A percentile compares a stretch with the other conserved stretches of the same genome.
Evolutionary conservation across 2,888 invertebrate species (phyloP).

Genomic region (Eupithecia exiguata): DNA sequence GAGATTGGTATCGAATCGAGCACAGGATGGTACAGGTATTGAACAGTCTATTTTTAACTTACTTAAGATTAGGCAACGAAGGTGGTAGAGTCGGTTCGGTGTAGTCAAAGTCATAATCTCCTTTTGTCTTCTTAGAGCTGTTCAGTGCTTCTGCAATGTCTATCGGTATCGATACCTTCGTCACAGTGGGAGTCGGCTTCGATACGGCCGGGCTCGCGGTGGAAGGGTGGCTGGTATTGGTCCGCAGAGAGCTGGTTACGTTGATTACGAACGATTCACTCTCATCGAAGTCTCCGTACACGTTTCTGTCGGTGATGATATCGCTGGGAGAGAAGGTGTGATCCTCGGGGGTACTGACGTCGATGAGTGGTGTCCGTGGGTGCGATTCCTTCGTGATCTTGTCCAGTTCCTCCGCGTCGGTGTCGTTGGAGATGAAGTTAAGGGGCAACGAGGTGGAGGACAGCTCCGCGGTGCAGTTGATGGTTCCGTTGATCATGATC

Average conservation of each 20-base stretch:
- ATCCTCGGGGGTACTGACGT: conserved; percentile 58
- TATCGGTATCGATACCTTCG: conserved; percentile 64
- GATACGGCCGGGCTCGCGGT: conserved; percentile 45
- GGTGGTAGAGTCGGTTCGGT: conserved; percentile 89
- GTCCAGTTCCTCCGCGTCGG: conserved; percentile 58
- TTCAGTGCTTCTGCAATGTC: conserved; percentile 72
- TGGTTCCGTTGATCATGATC: conserved; percentile 75
- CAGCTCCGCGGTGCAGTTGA: conserved; percentile 77
- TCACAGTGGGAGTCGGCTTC: conserved; percentile 41
- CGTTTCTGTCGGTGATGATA: conserved; percentile 71
- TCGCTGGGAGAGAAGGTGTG: conserved; percentile 70
- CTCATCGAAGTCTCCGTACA: conserved; percentile 70
- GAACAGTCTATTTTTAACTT: conserved; percentile 50
- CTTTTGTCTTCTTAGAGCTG: conserved; percentile 83
- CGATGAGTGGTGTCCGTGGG: conserved; percentile 63
- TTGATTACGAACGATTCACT: conserved; percentile 83
- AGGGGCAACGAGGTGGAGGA: conserved; percentile 71
- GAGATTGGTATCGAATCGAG: background rate
- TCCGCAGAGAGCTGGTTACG: conserved; percentile 80
- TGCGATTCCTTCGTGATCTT: conserved; percentile 57
- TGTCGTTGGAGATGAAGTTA: conserved; percentile 59
- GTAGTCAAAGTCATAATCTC: conserved; percentile 88
- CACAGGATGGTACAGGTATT: background rate
- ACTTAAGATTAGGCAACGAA: conserved; percentile 92
- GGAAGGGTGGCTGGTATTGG: conserved; percentile 68